A percentile compares a stretch with the other conserved stretches of the same genome.
Evolutionary conservation across 2,888 invertebrate species (phyloP).

Genomic region (Psylliodes chrysocephalus): DNA sequence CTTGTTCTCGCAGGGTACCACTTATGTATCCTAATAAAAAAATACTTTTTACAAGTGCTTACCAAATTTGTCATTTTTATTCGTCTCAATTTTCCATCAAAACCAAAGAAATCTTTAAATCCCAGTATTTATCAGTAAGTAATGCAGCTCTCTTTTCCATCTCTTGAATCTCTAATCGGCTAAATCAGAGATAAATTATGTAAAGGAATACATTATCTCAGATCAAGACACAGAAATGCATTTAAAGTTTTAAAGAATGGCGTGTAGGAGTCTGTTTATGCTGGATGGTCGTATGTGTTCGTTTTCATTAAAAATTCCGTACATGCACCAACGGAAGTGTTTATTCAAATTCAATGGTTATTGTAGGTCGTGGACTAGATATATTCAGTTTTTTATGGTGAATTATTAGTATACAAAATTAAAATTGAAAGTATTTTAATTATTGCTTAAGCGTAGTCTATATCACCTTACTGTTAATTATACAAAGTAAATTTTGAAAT

Average conservation of each 20-base stretch:
- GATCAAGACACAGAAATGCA: conserved; percentile 32
- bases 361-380: not conserved
- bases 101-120: conserved; percentile 6
- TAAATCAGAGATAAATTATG: conserved; percentile 35
- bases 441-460: no score
- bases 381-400: not conserved
- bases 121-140: conserved; percentile 15
- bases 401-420: no score
- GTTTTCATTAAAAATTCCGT: conserved; percentile 28
- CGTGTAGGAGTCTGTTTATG: conserved; percentile 9
- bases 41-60: no score
- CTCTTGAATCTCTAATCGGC: conserved; percentile 30
- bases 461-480: no score
- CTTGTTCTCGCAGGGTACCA: no score
- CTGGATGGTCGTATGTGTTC: conserved; percentile 1
- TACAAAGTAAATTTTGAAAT: no score
- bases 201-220: conserved; percentile 29
- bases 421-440: no score
- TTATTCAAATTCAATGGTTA: conserved; percentile 24
- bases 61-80: no score
- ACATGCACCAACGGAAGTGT: conserved; percentile 19
- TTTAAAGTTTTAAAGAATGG: conserved; percentile 25
- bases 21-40: no score
- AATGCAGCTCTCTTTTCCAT: conserved; percentile 20
- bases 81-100: no score